Evolutionary conservation across 37 sponge, comb jelly and placozoan genomes (phyloP).

Genomic region (Mnemiopsis leidyi): DNA sequence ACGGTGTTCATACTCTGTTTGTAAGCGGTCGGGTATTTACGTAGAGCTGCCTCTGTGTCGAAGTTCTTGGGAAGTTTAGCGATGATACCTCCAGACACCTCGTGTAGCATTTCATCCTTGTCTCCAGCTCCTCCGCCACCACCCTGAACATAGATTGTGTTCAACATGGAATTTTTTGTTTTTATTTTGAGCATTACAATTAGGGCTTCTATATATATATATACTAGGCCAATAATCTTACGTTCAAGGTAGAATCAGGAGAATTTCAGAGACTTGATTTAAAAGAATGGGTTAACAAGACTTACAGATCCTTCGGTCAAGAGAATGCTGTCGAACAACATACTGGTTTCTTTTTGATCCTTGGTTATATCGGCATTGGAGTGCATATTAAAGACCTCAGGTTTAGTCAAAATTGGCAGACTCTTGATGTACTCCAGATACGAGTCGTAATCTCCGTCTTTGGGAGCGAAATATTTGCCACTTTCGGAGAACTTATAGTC

Average conservation of each 20-base stretch:
- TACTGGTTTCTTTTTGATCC: conserved; percentile 96
- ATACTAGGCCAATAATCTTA: too few species aligned
- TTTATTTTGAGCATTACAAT: neutral
- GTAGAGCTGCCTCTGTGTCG: conserved; percentile 94
- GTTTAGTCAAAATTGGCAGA: conserved; percentile 87
- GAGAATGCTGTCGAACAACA: conserved; percentile 92
- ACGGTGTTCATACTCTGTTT: conserved; percentile 99
- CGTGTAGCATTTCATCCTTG: conserved; percentile 91
- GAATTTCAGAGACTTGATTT: too few species aligned
- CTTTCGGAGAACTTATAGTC: conserved; percentile 86
- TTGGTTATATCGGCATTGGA: conserved; percentile 99
- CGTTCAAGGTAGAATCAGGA: too few species aligned
- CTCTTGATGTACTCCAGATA: conserved; percentile 90
- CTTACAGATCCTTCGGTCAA: conserved; percentile 82
- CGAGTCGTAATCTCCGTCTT: conserved; percentile 88
- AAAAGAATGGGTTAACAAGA: too few species aligned
- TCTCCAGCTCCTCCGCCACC: conserved; percentile 72
- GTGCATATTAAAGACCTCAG: conserved; percentile 99
- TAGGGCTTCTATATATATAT: too few species aligned
- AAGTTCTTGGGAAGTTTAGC: conserved; percentile 87
- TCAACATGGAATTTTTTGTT: neutral
- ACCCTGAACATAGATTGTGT: too few species aligned
- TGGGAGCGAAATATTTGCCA: conserved; percentile 88
- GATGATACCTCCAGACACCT: conserved; percentile 93
- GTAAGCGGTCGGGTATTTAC: conserved; percentile 97